A percentile compares a stretch with the other conserved stretches of the same genome.
Evolutionary conservation across 53 echinoderm and acorn worm species (phyloP).

Genomic region (Antedon mediterranea): DNA sequence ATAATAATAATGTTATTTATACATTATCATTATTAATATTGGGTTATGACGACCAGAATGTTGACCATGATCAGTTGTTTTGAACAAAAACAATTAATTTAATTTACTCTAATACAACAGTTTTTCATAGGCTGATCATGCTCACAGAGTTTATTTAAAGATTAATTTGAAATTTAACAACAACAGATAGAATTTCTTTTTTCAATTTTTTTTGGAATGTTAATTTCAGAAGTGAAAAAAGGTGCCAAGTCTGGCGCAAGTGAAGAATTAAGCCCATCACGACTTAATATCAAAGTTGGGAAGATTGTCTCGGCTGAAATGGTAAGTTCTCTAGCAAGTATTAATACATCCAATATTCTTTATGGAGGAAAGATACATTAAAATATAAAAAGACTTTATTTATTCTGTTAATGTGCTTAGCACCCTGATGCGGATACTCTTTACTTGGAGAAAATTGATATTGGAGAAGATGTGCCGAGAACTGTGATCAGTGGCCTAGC

Average conservation of each 20-base stretch:
- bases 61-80: no score
- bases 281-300: conserved; percentile 75
- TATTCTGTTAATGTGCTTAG: no score
- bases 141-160: not conserved
- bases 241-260: conserved; percentile 23
- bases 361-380: no score
- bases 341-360: not conserved
- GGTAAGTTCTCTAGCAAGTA: conserved; percentile 22
- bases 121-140: no score
- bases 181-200: not conserved
- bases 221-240: conserved; percentile 25
- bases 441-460: conserved; percentile 73
- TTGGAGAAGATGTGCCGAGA: conserved; percentile 63
- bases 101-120: no score
- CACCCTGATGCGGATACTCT: conserved; percentile 90
- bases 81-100: no score
- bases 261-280: conserved; percentile 67
- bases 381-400: no score
- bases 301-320: conserved; percentile 73
- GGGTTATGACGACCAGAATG: no score
- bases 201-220: not conserved
- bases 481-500: conserved; percentile 86
- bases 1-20: no score
- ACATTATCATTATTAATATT: no score
- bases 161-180: not conserved